phyloP scores from a whole-genome alignment of 2,113 vertebrate genomes.

The Caranx ignobilis region DNA sequence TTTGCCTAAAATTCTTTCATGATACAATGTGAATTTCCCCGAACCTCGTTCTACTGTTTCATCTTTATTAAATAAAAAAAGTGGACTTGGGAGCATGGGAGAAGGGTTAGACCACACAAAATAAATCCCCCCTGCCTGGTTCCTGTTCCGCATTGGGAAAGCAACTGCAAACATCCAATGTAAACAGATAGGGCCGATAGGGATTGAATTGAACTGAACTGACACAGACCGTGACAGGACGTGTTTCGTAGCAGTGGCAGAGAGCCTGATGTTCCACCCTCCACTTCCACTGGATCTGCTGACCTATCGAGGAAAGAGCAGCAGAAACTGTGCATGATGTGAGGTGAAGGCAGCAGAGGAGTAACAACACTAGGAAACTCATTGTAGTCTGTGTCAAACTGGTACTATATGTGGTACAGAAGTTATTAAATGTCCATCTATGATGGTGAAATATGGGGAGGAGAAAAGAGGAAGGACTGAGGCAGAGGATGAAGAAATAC shows the following conservation, averaged over 20 bases:
- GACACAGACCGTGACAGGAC: conserved; percentile 56
- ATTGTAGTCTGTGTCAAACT: neutral
- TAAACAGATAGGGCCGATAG: conserved; percentile 72
- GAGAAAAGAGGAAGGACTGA: neutral
- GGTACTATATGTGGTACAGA: neutral
- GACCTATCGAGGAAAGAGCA: conserved; percentile 1
- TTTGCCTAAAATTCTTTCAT: conserved; percentile 14
- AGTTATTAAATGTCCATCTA: neutral
- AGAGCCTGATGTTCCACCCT: conserved; percentile 34
- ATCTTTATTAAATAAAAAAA: conserved; percentile 43
- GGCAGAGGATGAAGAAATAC: neutral
- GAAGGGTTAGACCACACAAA: conserved; percentile 60
- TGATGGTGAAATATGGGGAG: conserved; percentile 2
- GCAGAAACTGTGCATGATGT: conserved; percentile 16
- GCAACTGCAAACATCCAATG: conserved; percentile 61
- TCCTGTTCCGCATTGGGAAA: conserved; percentile 57
- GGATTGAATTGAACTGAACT: conserved; percentile 68
- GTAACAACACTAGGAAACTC: neutral
- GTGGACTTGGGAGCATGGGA: conserved; percentile 16
- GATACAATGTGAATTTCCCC: conserved; percentile 2
- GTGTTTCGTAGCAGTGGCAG: conserved; percentile 38
- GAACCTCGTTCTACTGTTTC: conserved; percentile 41
- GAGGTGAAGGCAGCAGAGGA: conserved; percentile 25
- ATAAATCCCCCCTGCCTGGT: conserved; percentile 18
- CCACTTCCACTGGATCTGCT: conserved; percentile 40